A percentile compares a stretch with the other conserved stretches of the same genome.
Conservation (phyloP, 2,113 vertebrate genomes). For the Dicentrarchus labrax region DNA sequence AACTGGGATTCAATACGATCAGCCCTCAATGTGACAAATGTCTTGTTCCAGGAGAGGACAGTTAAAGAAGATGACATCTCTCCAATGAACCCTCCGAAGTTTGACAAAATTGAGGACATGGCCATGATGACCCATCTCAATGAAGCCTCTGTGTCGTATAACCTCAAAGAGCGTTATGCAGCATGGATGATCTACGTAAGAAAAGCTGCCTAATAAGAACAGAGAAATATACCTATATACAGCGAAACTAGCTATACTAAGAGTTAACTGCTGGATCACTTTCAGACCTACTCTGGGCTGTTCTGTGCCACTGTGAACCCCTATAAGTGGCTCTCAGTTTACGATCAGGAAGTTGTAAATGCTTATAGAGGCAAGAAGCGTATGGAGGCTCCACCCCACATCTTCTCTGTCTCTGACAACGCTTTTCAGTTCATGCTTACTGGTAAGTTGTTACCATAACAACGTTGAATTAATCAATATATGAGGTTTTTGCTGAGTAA, state of each 20-base stretch:
- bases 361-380: conserved; percentile 78
- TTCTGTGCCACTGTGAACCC: too few relatives aligned
- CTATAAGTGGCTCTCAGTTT: conserved; percentile 80
- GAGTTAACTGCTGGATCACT: too few relatives aligned
- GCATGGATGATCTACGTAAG: conserved; percentile 98
- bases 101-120: conserved; percentile 89
- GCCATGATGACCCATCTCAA: conserved; percentile 93
- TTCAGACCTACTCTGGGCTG: too few relatives aligned
- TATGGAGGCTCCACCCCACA: too few relatives aligned
- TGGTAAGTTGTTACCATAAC: too few relatives aligned
- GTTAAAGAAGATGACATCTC: too few relatives aligned
- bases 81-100: conserved; percentile 83
- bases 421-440: too few relatives aligned
- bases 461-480: background rate
- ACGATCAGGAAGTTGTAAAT: conserved; percentile 65
- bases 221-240: background rate
- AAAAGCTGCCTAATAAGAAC: background rate
- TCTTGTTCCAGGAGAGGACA: too few relatives aligned
- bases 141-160: conserved; percentile 91
- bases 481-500: background rate
- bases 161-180: conserved; percentile 95
- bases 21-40: too few relatives aligned
- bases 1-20: too few relatives aligned
- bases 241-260: too few relatives aligned
- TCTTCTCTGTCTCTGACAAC: too few relatives aligned